A percentile compares a stretch with the other conserved stretches of the same genome.
Evolutionary conservation across 2,888 invertebrate species (phyloP).

Genomic region (Ptilodon capucinus): DNA sequence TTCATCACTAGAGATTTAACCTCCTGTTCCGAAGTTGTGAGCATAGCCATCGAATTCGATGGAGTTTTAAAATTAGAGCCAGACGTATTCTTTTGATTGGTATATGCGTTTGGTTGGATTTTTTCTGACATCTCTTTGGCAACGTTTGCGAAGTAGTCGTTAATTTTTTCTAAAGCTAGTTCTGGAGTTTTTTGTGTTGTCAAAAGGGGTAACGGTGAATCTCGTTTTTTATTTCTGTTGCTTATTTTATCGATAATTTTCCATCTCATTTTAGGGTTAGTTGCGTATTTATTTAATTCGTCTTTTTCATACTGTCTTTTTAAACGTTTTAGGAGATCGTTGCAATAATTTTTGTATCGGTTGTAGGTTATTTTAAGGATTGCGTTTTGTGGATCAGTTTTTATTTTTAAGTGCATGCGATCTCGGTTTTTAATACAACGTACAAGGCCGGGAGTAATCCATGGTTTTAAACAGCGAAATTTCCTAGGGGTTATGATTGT

Average conservation of each 20-base stretch:
- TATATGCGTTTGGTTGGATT: too few species aligned
- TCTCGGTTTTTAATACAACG: background rate
- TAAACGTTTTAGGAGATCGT: background rate
- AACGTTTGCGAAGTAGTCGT: background rate
- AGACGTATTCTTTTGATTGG: too few species aligned
- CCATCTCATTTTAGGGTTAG: background rate
- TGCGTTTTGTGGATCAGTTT: background rate
- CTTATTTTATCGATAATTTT: background rate
- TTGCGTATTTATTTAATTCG: background rate
- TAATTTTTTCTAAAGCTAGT: background rate
- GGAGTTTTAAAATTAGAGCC: background rate
- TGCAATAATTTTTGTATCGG: background rate
- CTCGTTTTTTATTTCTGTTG: background rate
- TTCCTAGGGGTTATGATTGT: background rate
- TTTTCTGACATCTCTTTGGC: background rate
- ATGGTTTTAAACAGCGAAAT: background rate
- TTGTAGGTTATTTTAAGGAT: background rate
- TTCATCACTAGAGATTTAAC: background rate
- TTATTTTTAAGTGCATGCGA: background rate
- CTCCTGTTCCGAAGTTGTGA: background rate
- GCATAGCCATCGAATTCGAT: background rate
- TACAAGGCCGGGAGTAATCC: background rate
- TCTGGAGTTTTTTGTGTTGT: background rate
- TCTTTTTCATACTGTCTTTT: slow-evolving; percentile 1
- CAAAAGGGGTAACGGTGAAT: background rate